phyloP scores from a whole-genome alignment of 2,113 vertebrate species.

The Fregetta grallaria region DNA sequence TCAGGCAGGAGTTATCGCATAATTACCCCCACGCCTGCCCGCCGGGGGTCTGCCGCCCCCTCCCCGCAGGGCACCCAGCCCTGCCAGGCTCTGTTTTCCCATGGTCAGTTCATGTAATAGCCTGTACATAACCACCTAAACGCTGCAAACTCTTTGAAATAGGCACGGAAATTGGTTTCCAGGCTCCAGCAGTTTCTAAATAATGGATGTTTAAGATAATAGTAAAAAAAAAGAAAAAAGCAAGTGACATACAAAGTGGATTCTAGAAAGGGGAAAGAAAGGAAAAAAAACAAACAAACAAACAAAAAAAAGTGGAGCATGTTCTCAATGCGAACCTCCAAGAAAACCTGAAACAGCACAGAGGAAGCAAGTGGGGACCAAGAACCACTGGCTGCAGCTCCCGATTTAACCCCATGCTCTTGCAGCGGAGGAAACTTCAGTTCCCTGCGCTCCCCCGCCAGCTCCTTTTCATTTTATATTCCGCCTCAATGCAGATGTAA shows the following conservation, averaged over 20 bases:
- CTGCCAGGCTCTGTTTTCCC: background rate
- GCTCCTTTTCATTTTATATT: conserved; percentile 31
- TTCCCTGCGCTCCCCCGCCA: background rate
- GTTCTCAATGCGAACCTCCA: background rate
- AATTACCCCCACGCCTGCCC: background rate
- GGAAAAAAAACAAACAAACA: background rate
- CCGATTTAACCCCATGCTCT: background rate
- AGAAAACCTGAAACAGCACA: background rate
- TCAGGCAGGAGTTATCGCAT: background rate
- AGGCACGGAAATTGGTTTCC: conserved; percentile 77
- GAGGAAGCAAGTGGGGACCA: background rate
- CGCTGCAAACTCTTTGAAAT: conserved; percentile 61
- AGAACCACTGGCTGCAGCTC: background rate
- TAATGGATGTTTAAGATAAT: conserved; percentile 75
- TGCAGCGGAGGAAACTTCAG: background rate
- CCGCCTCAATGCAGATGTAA: background rate
- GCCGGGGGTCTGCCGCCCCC: accelerated
- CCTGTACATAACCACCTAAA: conserved; percentile 45
- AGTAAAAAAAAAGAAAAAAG: background rate
- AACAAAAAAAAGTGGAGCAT: background rate
- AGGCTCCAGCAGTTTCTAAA: conserved; percentile 77
- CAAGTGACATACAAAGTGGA: conserved; percentile 27
- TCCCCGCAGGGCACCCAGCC: background rate
- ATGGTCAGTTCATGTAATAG: conserved; percentile 4
- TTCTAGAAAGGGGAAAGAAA: background rate